Percentiles rank a stretch among this genome's conserved stretches.
Evolutionary conservation across 2,113 vertebrate genomes (phyloP).

Genomic region (Miniopterus natalensis): DNA sequence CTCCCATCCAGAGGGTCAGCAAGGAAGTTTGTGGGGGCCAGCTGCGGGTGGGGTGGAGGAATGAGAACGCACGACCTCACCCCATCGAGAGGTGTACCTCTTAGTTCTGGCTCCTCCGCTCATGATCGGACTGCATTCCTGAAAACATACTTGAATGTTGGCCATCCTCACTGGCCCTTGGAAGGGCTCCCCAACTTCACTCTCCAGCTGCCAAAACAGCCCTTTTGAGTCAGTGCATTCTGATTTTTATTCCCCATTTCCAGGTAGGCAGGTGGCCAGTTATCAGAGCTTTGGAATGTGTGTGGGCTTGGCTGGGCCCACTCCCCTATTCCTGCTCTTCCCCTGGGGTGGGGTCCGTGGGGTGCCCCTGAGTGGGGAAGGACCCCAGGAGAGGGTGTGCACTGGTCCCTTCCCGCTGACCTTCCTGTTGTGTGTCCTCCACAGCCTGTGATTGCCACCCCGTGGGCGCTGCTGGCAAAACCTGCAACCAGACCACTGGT

Average conservation of each 20-base stretch:
- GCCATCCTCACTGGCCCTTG: background rate
- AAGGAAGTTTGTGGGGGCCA: background rate
- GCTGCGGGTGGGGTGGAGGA: background rate
- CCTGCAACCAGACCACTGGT: conserved; percentile 99
- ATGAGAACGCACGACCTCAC: rapidly evolving
- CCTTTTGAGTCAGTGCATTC: background rate
- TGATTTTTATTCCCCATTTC: background rate
- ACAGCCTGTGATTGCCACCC: conserved; percentile 99
- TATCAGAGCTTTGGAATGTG: background rate
- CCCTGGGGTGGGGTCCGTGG: background rate
- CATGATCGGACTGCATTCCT: background rate
- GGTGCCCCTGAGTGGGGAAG: background rate
- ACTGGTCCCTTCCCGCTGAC: conserved; percentile 82
- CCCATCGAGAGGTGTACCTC: background rate
- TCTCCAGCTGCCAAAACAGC: background rate
- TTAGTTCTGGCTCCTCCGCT: background rate
- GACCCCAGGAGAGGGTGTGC: rapidly evolving
- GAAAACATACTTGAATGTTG: background rate
- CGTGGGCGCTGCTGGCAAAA: conserved; percentile 98
- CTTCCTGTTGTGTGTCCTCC: conserved; percentile 85
- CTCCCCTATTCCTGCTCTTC: background rate
- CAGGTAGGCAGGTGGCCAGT: background rate
- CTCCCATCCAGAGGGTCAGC: background rate
- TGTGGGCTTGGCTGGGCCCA: background rate
- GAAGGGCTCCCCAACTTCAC: background rate